Evolutionary conservation across 2,113 vertebrate genomes (phyloP), one percentile per base, ranked within the genome.

Genomic region (Ginglymostoma cirratum): DNA sequence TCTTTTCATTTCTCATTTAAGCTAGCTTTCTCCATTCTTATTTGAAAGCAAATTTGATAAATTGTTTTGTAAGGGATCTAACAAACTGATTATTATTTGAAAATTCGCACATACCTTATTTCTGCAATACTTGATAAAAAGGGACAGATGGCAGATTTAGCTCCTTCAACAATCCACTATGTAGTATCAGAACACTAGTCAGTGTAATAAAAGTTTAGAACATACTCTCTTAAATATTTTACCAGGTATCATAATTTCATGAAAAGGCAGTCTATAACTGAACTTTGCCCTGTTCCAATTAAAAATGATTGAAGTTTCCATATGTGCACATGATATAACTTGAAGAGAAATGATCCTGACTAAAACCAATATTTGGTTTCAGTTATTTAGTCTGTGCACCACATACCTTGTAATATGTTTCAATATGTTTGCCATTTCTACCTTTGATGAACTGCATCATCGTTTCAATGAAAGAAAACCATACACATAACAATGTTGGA

Each of bases 31-130:
- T 83, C 87, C 48, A 95, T 52, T 48, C 45, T 30, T 66, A 95
- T 15, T 95, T 52, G 27, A 70, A 48, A 95, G 42, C 38, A 95
- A 95, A 66, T 93, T 72, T 72, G 69, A 76, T 52, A 70, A 95
- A 52, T 48, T 52, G n/a, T 48, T 48, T 48, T 45, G 72, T 30
- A 52, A 72, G 24, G 94, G 23, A 95, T 8, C 15, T 66, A 27
- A 38, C 23, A 95, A 19, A 52, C 17, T 76, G 8, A 70, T 94
- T 45, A 45, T 70, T 69, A 48, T 27, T 70, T 95, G 24, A 48
- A 76, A 19, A 72, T 17, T 95, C 65, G 30, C 7, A 30, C 30
- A 42, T 30, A 72, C 66, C 24, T 69, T 21, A 30, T 94, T 45
- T n/a, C 92, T 42, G 66, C n/a, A 94, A 38, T 65, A 52, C 42